Conservation (phyloP, 2,797 vertebrate genomes). For the Sandelia bainsii region DNA sequence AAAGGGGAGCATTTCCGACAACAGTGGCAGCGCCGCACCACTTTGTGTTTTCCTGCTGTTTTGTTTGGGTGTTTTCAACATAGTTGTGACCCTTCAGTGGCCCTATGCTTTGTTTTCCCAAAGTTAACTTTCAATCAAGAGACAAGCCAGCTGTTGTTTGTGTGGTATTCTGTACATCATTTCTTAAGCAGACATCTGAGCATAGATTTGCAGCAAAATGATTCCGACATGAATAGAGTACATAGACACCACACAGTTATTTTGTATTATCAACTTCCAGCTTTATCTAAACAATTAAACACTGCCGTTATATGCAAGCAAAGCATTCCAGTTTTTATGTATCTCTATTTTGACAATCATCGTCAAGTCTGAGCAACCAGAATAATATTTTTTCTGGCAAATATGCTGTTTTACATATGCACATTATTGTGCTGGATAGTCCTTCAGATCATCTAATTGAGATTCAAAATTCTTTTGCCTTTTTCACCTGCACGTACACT, state of each 20-base stretch:
- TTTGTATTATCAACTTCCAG: conserved; percentile 10
- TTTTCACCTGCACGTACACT: conserved; percentile 60
- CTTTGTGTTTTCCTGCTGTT: conserved; percentile 71
- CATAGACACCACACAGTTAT: conserved; percentile 8
- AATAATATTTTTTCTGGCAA: background rate
- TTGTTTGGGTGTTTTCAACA: conserved; percentile 73
- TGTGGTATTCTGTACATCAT: conserved; percentile 56
- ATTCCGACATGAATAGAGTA: conserved; percentile 31
- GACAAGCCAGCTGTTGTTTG: conserved; percentile 75
- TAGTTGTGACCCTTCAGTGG: conserved; percentile 58
- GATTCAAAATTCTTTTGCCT: conserved; percentile 54
- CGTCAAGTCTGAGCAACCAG: conserved; percentile 11
- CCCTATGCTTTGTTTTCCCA: conserved; percentile 64
- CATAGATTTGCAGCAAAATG: conserved; percentile 21
- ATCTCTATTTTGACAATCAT: conserved; percentile 11
- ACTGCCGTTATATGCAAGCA: conserved; percentile 1
- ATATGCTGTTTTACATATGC: conserved; percentile 39
- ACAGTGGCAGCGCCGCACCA: conserved; percentile 50
- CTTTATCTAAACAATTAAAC: conserved; percentile 25
- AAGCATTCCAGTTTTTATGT: conserved; percentile 10
- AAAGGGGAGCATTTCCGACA: conserved; percentile 62
- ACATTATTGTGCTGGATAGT: conserved; percentile 38
- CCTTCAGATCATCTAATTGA: conserved; percentile 62
- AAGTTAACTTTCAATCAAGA: conserved; percentile 80
- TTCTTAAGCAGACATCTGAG: conserved; percentile 51